Conservation (phyloP, 2,797 vertebrate genomes). For the Pseudocheirus occidentalis region DNA sequence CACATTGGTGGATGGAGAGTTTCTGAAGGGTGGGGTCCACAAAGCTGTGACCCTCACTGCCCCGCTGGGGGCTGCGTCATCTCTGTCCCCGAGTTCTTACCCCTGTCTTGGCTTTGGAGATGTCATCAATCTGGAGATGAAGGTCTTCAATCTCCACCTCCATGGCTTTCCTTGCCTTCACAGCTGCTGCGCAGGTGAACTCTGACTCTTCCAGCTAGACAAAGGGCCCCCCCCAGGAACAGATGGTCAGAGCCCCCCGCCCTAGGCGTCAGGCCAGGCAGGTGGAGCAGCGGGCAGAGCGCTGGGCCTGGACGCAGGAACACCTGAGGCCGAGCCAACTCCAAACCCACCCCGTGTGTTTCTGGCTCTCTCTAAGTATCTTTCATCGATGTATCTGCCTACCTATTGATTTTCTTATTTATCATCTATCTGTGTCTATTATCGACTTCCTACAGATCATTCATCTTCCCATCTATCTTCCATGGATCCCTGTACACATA, state of each 20-base stretch:
- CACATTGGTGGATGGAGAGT: background rate
- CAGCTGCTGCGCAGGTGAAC: constrained; percentile 94
- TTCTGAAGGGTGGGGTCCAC: background rate
- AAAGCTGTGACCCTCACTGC: background rate
- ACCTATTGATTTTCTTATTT: background rate
- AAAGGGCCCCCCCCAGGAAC: constrained; percentile 59
- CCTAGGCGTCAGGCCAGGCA: background rate
- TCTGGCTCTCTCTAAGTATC: background rate
- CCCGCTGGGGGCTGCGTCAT: background rate
- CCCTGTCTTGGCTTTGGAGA: constrained; percentile 93
- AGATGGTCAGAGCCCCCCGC: constrained; percentile 40
- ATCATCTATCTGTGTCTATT: background rate
- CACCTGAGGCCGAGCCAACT: background rate
- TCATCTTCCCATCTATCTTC: background rate
- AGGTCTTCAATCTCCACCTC: constrained; percentile 98
- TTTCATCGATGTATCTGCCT: too few relatives aligned
- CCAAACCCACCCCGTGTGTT: too few relatives aligned
- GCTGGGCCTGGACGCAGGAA: background rate
- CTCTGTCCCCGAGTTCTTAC: constrained; percentile 82
- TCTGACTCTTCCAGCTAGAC: constrained; percentile 96
- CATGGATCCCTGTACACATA: background rate
- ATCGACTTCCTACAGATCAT: background rate
- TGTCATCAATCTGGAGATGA: constrained; percentile 97
- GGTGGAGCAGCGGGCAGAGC: background rate
- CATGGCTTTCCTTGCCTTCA: constrained; percentile 97